Base-by-base conservation (phyloP, 2,113 vertebrate genomes). In the Hiodon tergisus region DNA sequence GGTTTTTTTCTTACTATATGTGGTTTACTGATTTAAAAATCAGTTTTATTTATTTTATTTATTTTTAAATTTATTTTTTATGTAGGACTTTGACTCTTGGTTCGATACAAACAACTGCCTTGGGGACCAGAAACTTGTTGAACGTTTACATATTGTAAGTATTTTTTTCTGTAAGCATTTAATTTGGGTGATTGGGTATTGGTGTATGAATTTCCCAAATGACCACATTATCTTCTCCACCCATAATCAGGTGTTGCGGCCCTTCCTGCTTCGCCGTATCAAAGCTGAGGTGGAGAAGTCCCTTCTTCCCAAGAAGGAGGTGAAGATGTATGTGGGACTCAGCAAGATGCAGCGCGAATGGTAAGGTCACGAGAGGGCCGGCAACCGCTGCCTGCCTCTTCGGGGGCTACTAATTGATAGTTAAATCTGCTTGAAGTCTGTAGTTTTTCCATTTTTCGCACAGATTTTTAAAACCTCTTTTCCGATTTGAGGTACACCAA, bases 301-400 rank as follows among this genome's bases (percentile, higher is more conserved):
- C 81, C 90, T 99, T 74, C 94, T 96, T 16, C 97, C 97, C 0
- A 99, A 99, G 82, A 99, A 96, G 82, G 97, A 99, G 88, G 91
- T 98, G 16, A 99, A 99, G 91, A 98, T 98, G 79, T 98, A 98
- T 5, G 94, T 99, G 62, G 97, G 96, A 60, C 94, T 99, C 73
- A 99, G 97, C 88, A 99, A 99, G 88, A 99, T 99, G 96, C 97
- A 98, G 48, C 91, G 97, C 84, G 97, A 99, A 88, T 99, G 96
- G 97, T 99, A 84, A 83, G 92, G 4, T 11, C 9, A 11, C 9
- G 8, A 57, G 47, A 10, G 5, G 16, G 6, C 5, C 67, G n/a
- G 3, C 58, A 31, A 31, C 31, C 2, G 31, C 31, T 31, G 31
- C 31, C 31, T 31, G 31, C 31, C 31, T 31, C 31, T 31, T 31